Base-by-base conservation (phyloP, 1,140 invertebrate genomes). In the Dinoponera quadriceps region DNA sequence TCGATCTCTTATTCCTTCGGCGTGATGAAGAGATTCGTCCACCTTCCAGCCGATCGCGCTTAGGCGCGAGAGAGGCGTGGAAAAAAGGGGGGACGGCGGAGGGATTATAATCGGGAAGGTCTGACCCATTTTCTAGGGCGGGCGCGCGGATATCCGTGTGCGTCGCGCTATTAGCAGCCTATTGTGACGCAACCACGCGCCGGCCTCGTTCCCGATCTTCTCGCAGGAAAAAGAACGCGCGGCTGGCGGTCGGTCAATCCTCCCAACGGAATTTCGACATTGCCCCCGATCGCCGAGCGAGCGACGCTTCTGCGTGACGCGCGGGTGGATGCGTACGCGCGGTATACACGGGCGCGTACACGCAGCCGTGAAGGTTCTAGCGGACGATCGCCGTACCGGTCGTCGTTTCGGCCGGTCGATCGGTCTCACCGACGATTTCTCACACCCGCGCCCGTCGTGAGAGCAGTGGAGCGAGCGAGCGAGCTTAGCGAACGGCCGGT, bases 351-450 rank as follows among this genome's bases (percentile, higher is more conserved):
- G 60, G 55, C 54, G 57, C 38, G 59, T 49, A 74, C 63, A 60
- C 69, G 33, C 78, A 63, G 57, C 59, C 63, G 25, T 66, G 62
- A 44, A 44, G 29, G 62, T 63, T 68, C 57, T 33, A 74, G 38
- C 62, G 86, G 85, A 87, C 72, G 59, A 22, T 54, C 73, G 27
- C 33, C 27, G 60, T 51, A 38, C 1, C 22, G 13, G 7, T 20
- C 20, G n/a, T 18, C 20, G 57, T 38, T 63, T 71, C 73, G 73
- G 63, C 62, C 60, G 18, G 72, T 27, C 44, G 27, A 38, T 18
- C 62, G 85, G 85, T 80, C 73, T 74, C 85, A 74, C 69, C 57
- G 86, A 80, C 82, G 59, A 87, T 84, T 86, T 87, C 86, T 87
- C 86, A 74, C 86, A 87, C 85, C 86, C 87, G 86, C 84, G 38